Conservation (phyloP, 1,140 invertebrate species). For the Bacillus rossius region DNA sequence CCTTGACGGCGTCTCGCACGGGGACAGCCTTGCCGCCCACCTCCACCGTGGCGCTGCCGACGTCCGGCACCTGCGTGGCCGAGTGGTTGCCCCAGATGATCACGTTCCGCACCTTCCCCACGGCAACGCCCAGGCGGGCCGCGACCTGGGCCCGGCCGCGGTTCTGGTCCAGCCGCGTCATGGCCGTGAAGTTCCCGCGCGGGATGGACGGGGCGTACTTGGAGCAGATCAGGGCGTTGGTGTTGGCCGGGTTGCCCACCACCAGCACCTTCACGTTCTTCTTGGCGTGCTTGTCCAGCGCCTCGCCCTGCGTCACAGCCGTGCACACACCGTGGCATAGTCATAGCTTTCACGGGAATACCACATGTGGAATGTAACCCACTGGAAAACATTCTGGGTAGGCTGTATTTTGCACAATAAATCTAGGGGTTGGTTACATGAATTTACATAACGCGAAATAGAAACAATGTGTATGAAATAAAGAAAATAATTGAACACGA, state of each 20-base stretch:
- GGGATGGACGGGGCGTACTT: constrained; percentile 98
- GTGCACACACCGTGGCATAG: background rate
- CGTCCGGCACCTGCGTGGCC: constrained; percentile 97
- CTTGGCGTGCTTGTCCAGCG: constrained; percentile 87
- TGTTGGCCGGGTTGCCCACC: constrained; percentile 99
- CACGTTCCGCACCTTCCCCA: constrained; percentile 78
- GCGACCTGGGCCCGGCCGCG: constrained; percentile 83
- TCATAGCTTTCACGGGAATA: background rate
- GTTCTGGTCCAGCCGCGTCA: constrained; percentile 98
- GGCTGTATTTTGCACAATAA: no score
- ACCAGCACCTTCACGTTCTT: constrained; percentile 96
- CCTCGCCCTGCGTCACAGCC: constrained; percentile 59
- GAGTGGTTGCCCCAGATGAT: constrained; percentile 99
- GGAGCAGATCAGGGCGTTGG: constrained; percentile 95
- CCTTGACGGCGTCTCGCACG: constrained; percentile 70
- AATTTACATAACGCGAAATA: no score
- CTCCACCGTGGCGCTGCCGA: constrained; percentile 71
- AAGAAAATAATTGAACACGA: no score
- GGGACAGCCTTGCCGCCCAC: constrained; percentile 47
- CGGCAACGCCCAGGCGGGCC: constrained; percentile 53
- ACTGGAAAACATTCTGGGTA: no score
- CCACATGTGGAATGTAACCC: background rate
- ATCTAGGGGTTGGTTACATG: no score
- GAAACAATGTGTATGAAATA: no score
- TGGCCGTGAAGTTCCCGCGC: constrained; percentile 93